Base-by-base conservation (phyloP, 2,113 vertebrate species). In the Nyctereutes procyonoides region DNA sequence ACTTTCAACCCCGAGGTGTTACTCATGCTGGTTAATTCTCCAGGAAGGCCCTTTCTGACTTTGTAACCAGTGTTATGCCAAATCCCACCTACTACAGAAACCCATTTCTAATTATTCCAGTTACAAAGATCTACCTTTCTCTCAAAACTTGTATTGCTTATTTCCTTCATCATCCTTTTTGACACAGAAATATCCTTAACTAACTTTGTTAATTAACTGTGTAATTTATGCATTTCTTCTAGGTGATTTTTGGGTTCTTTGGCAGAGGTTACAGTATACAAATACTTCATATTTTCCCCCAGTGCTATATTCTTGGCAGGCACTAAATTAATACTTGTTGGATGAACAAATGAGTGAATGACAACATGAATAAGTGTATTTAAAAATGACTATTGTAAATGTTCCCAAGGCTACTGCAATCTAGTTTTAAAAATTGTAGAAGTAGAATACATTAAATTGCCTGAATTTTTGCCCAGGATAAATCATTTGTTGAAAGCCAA, bases 311-410 rank as follows among this genome's bases (percentile, higher is more conserved):
- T 95, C 83, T 87, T 67, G 48, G 67, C 24, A 81, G 93, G 8
- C 71, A 85, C 35, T 76, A 91, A 95, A 79, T 94, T 56, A 58
- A 73, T 67, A 73, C 69, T 93, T 81, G 62, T 74, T 79, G 82
- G 62, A 35, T 56, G 55, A 48, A 87, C 56, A 63, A 82, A 51
- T 51, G 65, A 81, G 20, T 69, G 20, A 65, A 30, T 88, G 81
- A 82, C 55, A 77, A 48, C 43, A 86, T 93, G 24, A 80, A 95
- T 90, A 91, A 87, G 62, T 65, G 1, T 80, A 56, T 73, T 92
- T 88, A 67, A 90, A 60, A 56, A 22, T 73, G 51, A 82, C 12
- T 32, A 51, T 51, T 85, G 9, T 88, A 85, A 77, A 82, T 93
- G 32, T 83, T 82, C 43, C 82, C 51, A 77, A 80, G 65, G n/a